Base-by-base conservation (phyloP, 2,113 vertebrate species). In the Melozone crissalis region DNA sequence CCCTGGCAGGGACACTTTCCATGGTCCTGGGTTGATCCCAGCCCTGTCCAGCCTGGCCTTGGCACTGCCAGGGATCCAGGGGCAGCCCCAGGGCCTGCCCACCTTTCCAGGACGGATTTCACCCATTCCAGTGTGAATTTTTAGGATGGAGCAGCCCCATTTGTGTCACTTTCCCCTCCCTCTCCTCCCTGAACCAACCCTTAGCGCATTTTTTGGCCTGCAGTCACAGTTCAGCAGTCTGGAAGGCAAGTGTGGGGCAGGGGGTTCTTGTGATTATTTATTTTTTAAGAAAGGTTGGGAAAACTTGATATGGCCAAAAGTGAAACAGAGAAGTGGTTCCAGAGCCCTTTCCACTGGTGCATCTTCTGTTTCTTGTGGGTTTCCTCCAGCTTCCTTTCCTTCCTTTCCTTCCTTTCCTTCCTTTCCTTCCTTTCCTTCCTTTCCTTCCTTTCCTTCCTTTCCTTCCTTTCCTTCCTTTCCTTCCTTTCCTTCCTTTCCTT, bases 101-200 rank as follows among this genome's bases (percentile, higher is more conserved):
- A 17, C 35, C 35, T 31, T 59, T 2, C 1, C 26, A 47, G 57
- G 57, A n/a, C 4, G 20, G 15, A 57, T 47, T 41, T 63, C 51
- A 7, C 27, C 12, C 3, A 2, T 58, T 49, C 4, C 11, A 14
- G 51, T 6, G 16, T 39, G 62, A 28, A 7, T 30, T 75, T 75
- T 71, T 55, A 27, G 57, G 57, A 22, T 41, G 52, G 33, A 37
- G 37, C 35, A 9, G 17, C 27, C 26, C 22, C 22, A 0, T 57
- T 35, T 16, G 20, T 46, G 63, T 37, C 9, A 5, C 5, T 55
- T 47, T 49, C 4, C 59, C 2, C 22, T 2, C 2, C 14, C 18
- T 76, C 23, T 24, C 37, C 37, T 43, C 5, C 0, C 5, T 5
- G 63, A 61, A 13, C 47, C 4, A 6, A 3, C 15, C 10, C 18